Evolutionary conservation across 2,797 vertebrate species (phyloP), one percentile per base, ranked within the genome.

Genomic region (Gila robusta): DNA sequence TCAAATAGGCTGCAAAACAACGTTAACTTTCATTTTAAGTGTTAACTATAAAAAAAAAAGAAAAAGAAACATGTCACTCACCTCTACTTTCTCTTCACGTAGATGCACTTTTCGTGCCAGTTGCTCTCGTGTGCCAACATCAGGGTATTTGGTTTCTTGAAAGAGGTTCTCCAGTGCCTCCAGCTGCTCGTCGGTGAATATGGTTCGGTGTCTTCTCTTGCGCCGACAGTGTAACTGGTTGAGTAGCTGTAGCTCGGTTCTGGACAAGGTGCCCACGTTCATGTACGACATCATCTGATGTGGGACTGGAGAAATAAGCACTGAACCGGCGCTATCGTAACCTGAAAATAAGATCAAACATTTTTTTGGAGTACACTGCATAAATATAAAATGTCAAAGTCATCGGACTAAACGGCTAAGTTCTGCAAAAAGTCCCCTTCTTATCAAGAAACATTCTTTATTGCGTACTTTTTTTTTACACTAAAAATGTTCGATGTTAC

Each of bases 71-170:
- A 10, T 47, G 6, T 66, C 23, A 81, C 94, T 94, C 91, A 99
- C 98, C 98, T 99, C 98, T 47, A 99, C 98, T 92, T 99, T 99
- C 93, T 99, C 98, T 93, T 99, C 98, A 26, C 98, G 96, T 86
- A 99, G 96, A 86, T 99, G 98, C 88, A 99, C 98, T 89, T 98
- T 98, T 66, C 98, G 96, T 81, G 98, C 98, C 91, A 99, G 94
- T 94, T 99, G 98, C 88, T 99, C 98, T 85, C 98, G 94, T 3
- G 98, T 98, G 54, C 97, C 98, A 82, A 99, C 98, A 84, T 99
- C 98, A 19, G 98, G 98, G 93, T 99, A 99, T 94, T 99, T 99
- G 86, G 98, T 99, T 94, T 99, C 97, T 89, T 98, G 98, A 92
- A 99, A 99, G 79, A 99, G 97, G 90, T 96, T 97, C 94, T 99